Evolutionary conservation across 2,888 invertebrate genomes (phyloP).

Genomic region (Parnassius glacialis): DNA sequence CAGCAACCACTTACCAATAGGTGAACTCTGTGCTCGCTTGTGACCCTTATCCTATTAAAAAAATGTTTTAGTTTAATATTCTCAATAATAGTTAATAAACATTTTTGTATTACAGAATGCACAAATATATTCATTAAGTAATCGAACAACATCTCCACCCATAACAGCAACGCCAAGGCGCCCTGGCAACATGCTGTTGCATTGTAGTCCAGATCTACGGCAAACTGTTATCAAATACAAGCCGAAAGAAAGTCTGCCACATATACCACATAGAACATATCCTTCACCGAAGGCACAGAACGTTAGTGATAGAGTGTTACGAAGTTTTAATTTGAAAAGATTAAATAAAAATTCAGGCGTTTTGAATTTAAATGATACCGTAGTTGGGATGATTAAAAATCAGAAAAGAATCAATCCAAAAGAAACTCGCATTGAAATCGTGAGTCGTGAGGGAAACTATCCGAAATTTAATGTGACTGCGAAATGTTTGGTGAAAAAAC

Average conservation of each 20-base stretch:
- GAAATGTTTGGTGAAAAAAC: slow-evolving; percentile 33
- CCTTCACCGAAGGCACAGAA: slow-evolving; percentile 8
- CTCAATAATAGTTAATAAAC: too few species aligned
- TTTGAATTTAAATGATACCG: slow-evolving; percentile 28
- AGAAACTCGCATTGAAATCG: slow-evolving; percentile 31
- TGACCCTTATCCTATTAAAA: too few species aligned
- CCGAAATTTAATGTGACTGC: slow-evolving; percentile 32
- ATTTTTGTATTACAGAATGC: slow-evolving; percentile 38
- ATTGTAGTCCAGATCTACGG: slow-evolving; percentile 38
- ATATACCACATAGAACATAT: slow-evolving; percentile 21
- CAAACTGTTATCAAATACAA: slow-evolving; percentile 34
- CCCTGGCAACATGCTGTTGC: slow-evolving; percentile 31
- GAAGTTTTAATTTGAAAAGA: slow-evolving; percentile 47
- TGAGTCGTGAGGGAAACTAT: slow-evolving; percentile 24
- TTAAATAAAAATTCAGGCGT: slow-evolving; percentile 37
- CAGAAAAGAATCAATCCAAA: slow-evolving; percentile 30
- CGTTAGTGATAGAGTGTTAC: slow-evolving; percentile 50
- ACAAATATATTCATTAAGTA: slow-evolving; percentile 48
- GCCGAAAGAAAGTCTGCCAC: slow-evolving; percentile 30
- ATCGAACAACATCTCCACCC: slow-evolving; percentile 49
- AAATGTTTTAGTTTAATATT: too few species aligned
- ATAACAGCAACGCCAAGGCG: slow-evolving; percentile 50
- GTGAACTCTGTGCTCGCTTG: too few species aligned
- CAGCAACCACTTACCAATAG: too few species aligned
- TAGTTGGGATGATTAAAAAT: slow-evolving; percentile 32